Conservation (phyloP, 2,888 invertebrate species). For the Patella ulyssiponensis region DNA sequence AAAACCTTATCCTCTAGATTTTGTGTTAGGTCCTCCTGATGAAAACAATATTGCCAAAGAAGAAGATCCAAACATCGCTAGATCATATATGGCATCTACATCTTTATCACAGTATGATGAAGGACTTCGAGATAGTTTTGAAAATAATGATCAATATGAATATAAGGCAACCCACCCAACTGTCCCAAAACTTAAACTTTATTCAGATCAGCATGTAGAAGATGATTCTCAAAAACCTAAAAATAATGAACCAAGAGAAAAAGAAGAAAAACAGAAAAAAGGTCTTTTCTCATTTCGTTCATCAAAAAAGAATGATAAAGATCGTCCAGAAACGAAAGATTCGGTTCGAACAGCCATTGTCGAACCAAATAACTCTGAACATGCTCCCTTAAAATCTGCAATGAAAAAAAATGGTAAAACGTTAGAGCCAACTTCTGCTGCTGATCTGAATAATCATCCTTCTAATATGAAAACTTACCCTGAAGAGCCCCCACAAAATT, state of each 20-base stretch:
- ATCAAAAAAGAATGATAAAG: neutral
- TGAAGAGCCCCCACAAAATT: neutral
- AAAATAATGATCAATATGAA: conserved; percentile 1
- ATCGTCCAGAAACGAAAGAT: neutral
- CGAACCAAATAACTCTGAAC: neutral
- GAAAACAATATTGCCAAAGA: neutral
- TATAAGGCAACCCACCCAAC: conserved; percentile 5
- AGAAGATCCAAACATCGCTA: neutral
- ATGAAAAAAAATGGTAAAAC: neutral
- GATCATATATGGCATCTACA: neutral
- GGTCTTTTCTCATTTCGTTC: neutral
- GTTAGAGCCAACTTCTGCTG: neutral
- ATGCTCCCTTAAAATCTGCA: neutral
- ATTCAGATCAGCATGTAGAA: neutral
- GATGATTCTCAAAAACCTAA: neutral
- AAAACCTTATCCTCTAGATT: neutral
- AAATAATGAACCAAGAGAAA: neutral
- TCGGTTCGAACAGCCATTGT: neutral
- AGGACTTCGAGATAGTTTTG: neutral
- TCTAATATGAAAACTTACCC: neutral
- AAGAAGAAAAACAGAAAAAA: neutral
- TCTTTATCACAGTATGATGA: neutral
- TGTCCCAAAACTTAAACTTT: neutral
- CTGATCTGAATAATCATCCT: conserved; percentile 10
- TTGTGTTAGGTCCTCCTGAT: neutral